Evolutionary conservation across 2,888 invertebrate species (phyloP).

Genomic region (Chloroclysta siterata): DNA sequence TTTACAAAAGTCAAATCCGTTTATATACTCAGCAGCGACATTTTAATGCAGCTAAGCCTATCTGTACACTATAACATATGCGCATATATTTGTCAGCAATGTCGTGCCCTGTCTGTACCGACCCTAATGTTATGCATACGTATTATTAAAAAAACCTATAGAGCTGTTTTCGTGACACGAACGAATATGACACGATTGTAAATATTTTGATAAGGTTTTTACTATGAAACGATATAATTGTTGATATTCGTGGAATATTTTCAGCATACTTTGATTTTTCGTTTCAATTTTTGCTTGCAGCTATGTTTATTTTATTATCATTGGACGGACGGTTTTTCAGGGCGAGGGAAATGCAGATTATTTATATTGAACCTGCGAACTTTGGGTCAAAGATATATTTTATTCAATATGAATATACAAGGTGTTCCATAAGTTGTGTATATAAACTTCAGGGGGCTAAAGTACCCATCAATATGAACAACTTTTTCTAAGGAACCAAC

Average conservation of each 20-base stretch:
- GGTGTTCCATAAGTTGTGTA: no score
- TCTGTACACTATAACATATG: constrained; percentile 67
- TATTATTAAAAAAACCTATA: constrained; percentile 46
- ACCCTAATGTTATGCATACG: constrained; percentile 49
- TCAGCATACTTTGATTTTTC: not conserved
- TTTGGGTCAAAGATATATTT: no score
- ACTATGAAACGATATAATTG: not conserved
- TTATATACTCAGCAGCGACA: constrained; percentile 37
- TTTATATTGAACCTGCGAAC: no score
- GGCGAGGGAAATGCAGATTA: no score
- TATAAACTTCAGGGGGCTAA: no score
- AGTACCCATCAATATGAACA: no score
- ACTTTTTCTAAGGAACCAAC: no score
- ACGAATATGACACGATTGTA: constrained; percentile 30
- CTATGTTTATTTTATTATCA: no score
- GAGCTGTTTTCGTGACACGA: constrained; percentile 30
- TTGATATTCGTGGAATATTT: not conserved
- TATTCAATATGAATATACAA: no score
- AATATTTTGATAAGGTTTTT: constrained; percentile 30
- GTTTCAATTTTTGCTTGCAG: no score
- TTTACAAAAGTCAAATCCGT: no score
- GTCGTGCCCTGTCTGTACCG: constrained; percentile 55
- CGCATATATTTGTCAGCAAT: constrained; percentile 68
- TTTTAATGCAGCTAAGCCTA: constrained; percentile 53
- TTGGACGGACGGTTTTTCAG: no score